Conservation (phyloP, 2,113 vertebrate species). For the Nettapus auritus region DNA sequence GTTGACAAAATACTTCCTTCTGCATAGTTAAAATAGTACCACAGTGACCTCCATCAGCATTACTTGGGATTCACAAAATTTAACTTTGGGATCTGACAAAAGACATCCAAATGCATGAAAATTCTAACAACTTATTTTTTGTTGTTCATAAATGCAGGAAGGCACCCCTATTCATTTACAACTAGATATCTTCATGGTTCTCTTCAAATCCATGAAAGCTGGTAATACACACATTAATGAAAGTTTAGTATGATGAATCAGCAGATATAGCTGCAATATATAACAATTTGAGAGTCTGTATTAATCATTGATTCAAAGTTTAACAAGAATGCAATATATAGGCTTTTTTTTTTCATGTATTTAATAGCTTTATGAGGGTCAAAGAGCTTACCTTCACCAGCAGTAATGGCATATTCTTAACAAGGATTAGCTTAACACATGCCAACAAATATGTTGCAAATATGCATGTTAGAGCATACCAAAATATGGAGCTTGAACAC, state of each 20-base stretch:
- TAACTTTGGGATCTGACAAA: neutral
- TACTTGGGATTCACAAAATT: neutral
- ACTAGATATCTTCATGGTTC: neutral
- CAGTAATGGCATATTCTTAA: neutral
- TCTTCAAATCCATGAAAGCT: neutral
- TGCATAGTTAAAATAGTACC: neutral
- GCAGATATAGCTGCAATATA: neutral
- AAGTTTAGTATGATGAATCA: conserved; percentile 30
- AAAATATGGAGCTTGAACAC: neutral
- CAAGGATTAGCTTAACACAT: neutral
- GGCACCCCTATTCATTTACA: neutral
- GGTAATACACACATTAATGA: neutral
- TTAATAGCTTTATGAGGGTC: neutral
- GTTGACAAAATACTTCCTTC: neutral
- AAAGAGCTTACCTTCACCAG: neutral
- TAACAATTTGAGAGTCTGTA: neutral
- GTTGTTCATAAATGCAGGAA: neutral
- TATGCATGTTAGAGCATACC: neutral
- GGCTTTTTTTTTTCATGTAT: neutral
- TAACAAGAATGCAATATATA: neutral
- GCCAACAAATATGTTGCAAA: neutral
- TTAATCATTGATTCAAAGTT: neutral
- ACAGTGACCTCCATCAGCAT: neutral
- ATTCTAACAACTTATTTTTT: neutral
- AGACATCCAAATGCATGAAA: neutral